These are phyloP conservation scores for Drosophila kanekoi DNA, from an alignment of 2,888 invertebrate genomes.

Conservation along the genomic window DNA sequence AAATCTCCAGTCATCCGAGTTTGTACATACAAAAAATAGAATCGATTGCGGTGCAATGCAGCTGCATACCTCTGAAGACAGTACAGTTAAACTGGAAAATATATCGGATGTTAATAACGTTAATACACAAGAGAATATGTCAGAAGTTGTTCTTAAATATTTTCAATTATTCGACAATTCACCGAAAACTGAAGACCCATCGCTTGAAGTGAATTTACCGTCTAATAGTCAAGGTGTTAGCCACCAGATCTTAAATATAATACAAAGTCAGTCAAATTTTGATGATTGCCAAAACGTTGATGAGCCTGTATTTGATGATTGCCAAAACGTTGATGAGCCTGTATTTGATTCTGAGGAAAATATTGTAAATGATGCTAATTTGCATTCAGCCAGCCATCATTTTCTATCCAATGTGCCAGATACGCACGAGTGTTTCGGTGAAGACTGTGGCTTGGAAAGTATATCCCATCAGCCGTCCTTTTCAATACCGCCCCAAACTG, in stretches of 20 bases:
- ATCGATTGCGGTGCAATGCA: slow-evolving; percentile 36
- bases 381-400: slow-evolving; percentile 83
- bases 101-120: slow-evolving; percentile 45
- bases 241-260: slow-evolving; percentile 34
- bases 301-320: slow-evolving; percentile 73
- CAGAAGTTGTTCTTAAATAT: slow-evolving; percentile 53
- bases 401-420: slow-evolving; percentile 61
- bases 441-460: slow-evolving; percentile 60
- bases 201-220: slow-evolving; percentile 42
- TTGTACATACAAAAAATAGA: slow-evolving; percentile 50
- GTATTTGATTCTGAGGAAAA: slow-evolving; percentile 77
- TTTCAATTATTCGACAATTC: slow-evolving; percentile 47
- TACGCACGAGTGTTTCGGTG: slow-evolving; percentile 62
- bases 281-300: slow-evolving; percentile 59
- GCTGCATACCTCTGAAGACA: slow-evolving; percentile 39
- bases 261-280: slow-evolving; percentile 35
- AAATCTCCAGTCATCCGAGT: slow-evolving; percentile 61
- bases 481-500: slow-evolving; percentile 71
- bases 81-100: slow-evolving; percentile 49
- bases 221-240: slow-evolving; percentile 31
- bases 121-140: slow-evolving; percentile 45
- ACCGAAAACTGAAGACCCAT: slow-evolving; percentile 63
- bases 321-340: slow-evolving; percentile 62
- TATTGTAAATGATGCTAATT: slow-evolving; percentile 83
- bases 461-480: slow-evolving; percentile 50